phyloP scores from a whole-genome alignment of 2,888 invertebrate genomes.

The Apomyelois bistriatella region DNA sequence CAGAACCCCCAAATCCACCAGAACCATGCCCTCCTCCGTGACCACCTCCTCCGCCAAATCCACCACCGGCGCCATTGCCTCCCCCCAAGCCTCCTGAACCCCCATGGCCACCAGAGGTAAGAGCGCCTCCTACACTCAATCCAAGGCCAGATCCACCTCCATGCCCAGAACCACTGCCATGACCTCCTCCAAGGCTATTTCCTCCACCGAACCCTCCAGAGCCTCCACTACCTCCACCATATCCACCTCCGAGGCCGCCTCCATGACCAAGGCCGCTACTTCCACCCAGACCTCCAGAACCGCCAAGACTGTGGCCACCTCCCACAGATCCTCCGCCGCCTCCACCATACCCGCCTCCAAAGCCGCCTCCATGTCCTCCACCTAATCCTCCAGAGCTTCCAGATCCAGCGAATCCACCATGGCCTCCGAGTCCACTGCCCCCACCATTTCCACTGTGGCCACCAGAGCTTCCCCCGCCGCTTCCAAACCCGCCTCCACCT shows the following conservation, averaged over 20 bases:
- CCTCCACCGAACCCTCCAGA: slow-evolving; percentile 26
- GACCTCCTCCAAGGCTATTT: slow-evolving; percentile 26
- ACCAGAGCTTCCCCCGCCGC: slow-evolving; percentile 34
- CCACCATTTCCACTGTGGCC: slow-evolving; percentile 21
- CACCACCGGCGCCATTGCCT: slow-evolving; percentile 20
- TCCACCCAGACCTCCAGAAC: slow-evolving; percentile 27
- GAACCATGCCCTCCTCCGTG: slow-evolving; percentile 15
- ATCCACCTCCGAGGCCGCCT: slow-evolving; percentile 24
- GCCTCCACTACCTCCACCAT: slow-evolving; percentile 23
- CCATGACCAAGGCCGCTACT: slow-evolving; percentile 23
- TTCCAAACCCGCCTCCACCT: slow-evolving; percentile 33
- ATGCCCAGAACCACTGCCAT: slow-evolving; percentile 18
- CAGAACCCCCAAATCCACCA: slow-evolving; percentile 20
- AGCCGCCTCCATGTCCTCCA: slow-evolving; percentile 24
- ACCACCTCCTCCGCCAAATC: slow-evolving; percentile 23
- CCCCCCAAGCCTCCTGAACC: slow-evolving; percentile 20
- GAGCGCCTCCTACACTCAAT: not conserved
- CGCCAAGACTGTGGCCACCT: slow-evolving; percentile 13
- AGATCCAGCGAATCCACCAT: slow-evolving; percentile 28
- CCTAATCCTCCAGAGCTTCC: slow-evolving; percentile 26
- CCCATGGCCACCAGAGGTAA: slow-evolving; percentile 18
- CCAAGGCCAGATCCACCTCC: slow-evolving; percentile 18
- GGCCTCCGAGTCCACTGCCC: slow-evolving; percentile 22
- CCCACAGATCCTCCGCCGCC: slow-evolving; percentile 27
- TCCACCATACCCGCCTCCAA: slow-evolving; percentile 30